Percentiles rank a stretch among this genome's conserved stretches.
These are phyloP conservation scores for Mus spicilegus DNA, from an alignment of 2,113 vertebrate genomes.

Conservation along the genomic window DNA sequence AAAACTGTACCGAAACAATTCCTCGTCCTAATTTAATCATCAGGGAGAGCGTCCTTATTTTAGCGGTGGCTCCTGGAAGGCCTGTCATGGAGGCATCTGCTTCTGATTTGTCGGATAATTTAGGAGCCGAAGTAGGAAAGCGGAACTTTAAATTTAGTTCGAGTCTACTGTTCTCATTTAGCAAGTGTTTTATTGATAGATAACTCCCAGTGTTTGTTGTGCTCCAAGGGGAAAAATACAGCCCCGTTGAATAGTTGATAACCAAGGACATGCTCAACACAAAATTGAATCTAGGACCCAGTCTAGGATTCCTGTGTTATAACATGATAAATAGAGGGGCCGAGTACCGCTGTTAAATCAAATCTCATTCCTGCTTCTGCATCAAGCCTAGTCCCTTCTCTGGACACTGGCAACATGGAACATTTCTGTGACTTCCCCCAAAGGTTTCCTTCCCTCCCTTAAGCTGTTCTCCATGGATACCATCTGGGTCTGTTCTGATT, in stretches of 20 bases:
- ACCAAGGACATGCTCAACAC: not conserved
- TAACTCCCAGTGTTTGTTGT: slow-evolving; percentile 52
- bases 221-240: slow-evolving; percentile 52
- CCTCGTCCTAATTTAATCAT: slow-evolving; percentile 62
- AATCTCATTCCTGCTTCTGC: not conserved
- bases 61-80: slow-evolving; percentile 37
- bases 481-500: no score
- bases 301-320: not conserved
- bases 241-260: not conserved
- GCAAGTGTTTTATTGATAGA: slow-evolving; percentile 70
- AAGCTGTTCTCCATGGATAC: not conserved
- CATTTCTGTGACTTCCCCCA: not conserved
- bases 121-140: slow-evolving; percentile 62
- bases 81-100: slow-evolving; percentile 53
- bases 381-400: not conserved
- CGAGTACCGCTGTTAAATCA: fast-evolving
- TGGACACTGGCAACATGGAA: no score
- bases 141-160: slow-evolving; percentile 51
- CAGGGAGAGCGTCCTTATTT: slow-evolving; percentile 58
- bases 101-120: slow-evolving; percentile 58
- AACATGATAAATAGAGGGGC: not conserved
- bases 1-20: slow-evolving; percentile 43
- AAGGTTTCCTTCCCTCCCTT: not conserved
- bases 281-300: not conserved
- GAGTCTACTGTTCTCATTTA: slow-evolving; percentile 50